Evolutionary conservation across 2,113 vertebrate genomes (phyloP), one percentile per base, ranked within the genome.

Genomic region (Pelmatolapia mariae): DNA sequence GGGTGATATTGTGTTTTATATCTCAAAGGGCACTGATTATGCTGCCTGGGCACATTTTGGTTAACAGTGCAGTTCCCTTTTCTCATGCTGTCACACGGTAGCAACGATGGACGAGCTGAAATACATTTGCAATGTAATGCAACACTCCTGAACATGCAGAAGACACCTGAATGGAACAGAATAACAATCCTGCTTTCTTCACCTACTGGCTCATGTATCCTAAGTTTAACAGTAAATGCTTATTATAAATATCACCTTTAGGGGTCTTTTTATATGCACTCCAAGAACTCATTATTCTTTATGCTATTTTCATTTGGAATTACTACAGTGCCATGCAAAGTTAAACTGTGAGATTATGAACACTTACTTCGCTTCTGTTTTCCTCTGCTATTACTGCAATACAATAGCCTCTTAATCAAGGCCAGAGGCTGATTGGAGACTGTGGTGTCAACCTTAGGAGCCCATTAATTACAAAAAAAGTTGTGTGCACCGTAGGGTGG

Each of bases 31-130:
- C 89, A 83, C 80, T 85, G 91, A 93, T 95, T 93, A 90, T 95
- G 94, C 94, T 94, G 94, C 90, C 93, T 84, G 86, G 91, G 93
- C 95, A 95, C 93, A 93, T 95, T 95, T 92, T 89, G 85, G 92
- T 92, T 92, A 93, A 92, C 92, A 18, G 89, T 89, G 94, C 94
- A 89, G 89, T 87, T 94, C 89, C 83, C 91, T 83, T 84, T 89
- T 87, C 89, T 90, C 79, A 82, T 83, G 81, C 92, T 92, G 94
- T 93, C 93, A 93, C 87, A 83, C 63, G 7, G 40, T 87, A 93
- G 93, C 93, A 80, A 92, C 87, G 83, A 95, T 88, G 82, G 93
- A 95, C 88, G 89, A 87, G 91, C 91, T 83, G 57, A 85, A 93
- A 92, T 83, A 88, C 82, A 89, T 89, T 90, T 89, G 93, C 89